Evolutionary conservation across 2,113 vertebrate species (phyloP).

Genomic region (Falco punctatus): DNA sequence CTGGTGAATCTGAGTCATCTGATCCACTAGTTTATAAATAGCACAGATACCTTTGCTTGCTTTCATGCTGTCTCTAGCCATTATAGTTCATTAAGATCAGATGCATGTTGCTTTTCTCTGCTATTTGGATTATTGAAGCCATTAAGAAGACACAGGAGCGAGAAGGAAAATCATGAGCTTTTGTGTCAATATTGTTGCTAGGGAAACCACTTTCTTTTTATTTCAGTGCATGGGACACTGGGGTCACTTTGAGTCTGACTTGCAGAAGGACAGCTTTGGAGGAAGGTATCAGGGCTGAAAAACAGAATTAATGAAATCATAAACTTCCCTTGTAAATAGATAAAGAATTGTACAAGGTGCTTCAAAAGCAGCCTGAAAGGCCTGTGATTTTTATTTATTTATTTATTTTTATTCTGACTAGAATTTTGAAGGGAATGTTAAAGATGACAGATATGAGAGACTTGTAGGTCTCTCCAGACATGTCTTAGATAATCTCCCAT

Average conservation of each 20-base stretch:
- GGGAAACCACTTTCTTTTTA: conserved; percentile 70
- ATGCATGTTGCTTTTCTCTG: conserved; percentile 62
- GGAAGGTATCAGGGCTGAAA: neutral
- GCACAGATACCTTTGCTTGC: conserved; percentile 18
- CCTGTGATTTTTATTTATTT: neutral
- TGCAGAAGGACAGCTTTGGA: conserved; percentile 44
- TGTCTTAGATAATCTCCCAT: neutral
- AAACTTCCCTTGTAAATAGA: neutral
- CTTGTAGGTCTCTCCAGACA: neutral
- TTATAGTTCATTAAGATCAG: conserved; percentile 47
- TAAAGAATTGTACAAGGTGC: neutral
- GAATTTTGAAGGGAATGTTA: neutral
- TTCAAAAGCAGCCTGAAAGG: neutral
- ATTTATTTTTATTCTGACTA: neutral
- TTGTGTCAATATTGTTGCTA: conserved; percentile 73
- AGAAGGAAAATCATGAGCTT: conserved; percentile 66
- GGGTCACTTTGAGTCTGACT: conserved; percentile 48
- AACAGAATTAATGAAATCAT: conserved; percentile 22
- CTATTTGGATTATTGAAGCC: conserved; percentile 61
- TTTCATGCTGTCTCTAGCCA: conserved; percentile 28
- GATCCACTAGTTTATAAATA: conserved; percentile 40
- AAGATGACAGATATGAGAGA: neutral
- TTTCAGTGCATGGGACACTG: conserved; percentile 58
- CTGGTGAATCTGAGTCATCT: conserved; percentile 27
- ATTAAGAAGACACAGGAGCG: conserved; percentile 31